Percentiles rank a stretch among this genome's conserved stretches.
phyloP scores from a whole-genome alignment of 1,140 invertebrate species.

The Coenobita brevimanus region DNA sequence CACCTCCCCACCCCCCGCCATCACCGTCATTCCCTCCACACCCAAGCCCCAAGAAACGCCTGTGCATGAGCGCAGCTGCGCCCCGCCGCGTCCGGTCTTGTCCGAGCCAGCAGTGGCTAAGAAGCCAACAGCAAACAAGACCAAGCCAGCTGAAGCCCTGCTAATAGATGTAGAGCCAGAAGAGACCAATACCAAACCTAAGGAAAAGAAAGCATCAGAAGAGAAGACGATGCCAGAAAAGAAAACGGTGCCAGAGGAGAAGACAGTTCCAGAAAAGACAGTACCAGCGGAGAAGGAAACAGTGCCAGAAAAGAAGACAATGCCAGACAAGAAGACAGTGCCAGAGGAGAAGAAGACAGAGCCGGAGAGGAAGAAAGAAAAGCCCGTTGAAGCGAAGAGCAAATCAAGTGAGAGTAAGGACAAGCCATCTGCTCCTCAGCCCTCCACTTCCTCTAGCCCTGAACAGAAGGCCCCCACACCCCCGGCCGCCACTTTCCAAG shows the following conservation, averaged over 20 bases:
- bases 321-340: not conserved
- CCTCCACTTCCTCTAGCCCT: not conserved
- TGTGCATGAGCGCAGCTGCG: not conserved
- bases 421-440: not conserved
- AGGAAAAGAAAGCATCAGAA: not conserved
- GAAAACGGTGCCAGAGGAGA: not conserved
- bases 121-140: not conserved
- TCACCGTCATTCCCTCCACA: slow-evolving; percentile 61
- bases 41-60: slow-evolving; percentile 36
- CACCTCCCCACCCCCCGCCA: slow-evolving; percentile 23
- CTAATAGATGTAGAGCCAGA: not conserved
- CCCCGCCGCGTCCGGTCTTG: not conserved
- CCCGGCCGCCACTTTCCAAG: slow-evolving; percentile 40
- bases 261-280: not conserved
- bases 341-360: not conserved
- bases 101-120: not conserved
- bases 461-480: slow-evolving; percentile 50
- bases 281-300: not conserved
- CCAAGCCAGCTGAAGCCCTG: not conserved
- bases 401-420: not conserved
- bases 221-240: slow-evolving; percentile 13
- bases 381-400: not conserved
- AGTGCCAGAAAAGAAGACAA: slow-evolving; percentile 14
- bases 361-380: not conserved
- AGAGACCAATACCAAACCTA: not conserved